phyloP scores from a whole-genome alignment of 2,888 invertebrate genomes.

The Koerneria pararmatus region DNA sequence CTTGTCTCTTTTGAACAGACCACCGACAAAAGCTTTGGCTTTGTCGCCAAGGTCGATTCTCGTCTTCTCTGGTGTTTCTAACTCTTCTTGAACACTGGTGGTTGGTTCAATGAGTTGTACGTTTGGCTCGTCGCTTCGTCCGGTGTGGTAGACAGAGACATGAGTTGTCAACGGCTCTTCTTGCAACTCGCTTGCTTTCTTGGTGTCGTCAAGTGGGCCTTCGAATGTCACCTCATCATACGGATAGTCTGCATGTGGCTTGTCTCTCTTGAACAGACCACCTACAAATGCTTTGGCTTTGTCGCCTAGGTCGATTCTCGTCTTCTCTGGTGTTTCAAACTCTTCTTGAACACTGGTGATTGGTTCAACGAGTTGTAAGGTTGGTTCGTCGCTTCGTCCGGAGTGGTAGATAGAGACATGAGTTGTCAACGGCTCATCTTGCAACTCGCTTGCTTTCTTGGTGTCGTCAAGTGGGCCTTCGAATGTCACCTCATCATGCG shows the following conservation, averaged over 20 bases:
- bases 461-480: constrained; percentile 8
- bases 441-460: constrained; percentile 2
- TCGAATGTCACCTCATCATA: not conserved
- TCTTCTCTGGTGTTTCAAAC: constrained; percentile 12
- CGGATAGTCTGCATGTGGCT: constrained; percentile 8
- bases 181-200: not conserved
- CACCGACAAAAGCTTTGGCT: no score
- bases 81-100: no score
- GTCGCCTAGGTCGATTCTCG: constrained; percentile 11
- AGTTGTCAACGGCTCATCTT: not conserved
- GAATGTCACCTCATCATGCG: no score
- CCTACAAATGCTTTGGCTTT: constrained; percentile 12
- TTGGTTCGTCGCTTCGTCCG: constrained; percentile 7
- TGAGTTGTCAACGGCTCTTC: constrained; percentile 5
- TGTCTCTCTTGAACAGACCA: constrained; percentile 9
- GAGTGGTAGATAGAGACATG: constrained; percentile 10
- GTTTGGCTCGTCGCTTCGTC: constrained; percentile 3
- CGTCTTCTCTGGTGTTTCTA: constrained; percentile 1
- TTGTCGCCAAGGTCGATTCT: no score
- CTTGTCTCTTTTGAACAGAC: no score
- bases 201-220: constrained; percentile 9
- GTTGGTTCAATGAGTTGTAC: not conserved
- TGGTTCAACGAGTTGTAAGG: no score
- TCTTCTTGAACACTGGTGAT: not conserved
- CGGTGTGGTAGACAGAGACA: constrained; percentile 8